Base-by-base conservation (phyloP, 2,113 vertebrate species). In the Aspiorhynchus laticeps region DNA sequence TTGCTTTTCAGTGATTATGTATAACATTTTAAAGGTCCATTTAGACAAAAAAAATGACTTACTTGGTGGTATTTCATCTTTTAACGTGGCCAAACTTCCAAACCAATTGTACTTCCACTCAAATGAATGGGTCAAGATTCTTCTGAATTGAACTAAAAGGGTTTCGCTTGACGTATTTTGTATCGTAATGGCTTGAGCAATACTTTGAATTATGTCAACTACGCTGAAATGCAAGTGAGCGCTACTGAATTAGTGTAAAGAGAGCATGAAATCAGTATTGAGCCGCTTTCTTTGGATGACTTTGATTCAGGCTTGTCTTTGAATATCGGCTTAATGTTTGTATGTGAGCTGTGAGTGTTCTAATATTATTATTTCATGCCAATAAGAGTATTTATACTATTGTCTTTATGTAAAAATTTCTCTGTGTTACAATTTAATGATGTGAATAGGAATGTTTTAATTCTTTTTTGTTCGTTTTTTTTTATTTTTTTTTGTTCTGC, bases 401-500 rank as follows among this genome's bases (percentile, higher is more conserved):
- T 61, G 75, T 78, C 80, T 28, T 81, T 78, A 65, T 73, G 61
- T 73, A 82, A 61, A 88, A 82, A 5, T 41, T n/a, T 67, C 51
- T 84, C 31, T 26, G 83, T 86, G 88, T 87, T 79, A 63, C 65
- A 69, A 28, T 48, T 88, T 71, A 88, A 83, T 84, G 43, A 89
- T 88, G 88, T 90, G 89, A 91, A 90, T 91, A 90, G 92, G 56
- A 69, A 88, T 89, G 87, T 92, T 87, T 88, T 85, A 84, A 90
- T 91, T 93, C 9, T 82, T 14, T 63, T 73, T 69, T 85, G 21
- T 86, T 85, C 67, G 38, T 73, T n/a, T 69, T 88, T 74, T 76
- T 90, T 93, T 91, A n/a, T 86, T 86, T 93, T 91, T 92, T 90
- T 77, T 53, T 91, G 90, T 84, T 91, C 92, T 87, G 89, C 90